These are phyloP conservation scores for Limenitis camilla DNA, from an alignment of 2,888 invertebrate genomes.

Conservation along the genomic window DNA sequence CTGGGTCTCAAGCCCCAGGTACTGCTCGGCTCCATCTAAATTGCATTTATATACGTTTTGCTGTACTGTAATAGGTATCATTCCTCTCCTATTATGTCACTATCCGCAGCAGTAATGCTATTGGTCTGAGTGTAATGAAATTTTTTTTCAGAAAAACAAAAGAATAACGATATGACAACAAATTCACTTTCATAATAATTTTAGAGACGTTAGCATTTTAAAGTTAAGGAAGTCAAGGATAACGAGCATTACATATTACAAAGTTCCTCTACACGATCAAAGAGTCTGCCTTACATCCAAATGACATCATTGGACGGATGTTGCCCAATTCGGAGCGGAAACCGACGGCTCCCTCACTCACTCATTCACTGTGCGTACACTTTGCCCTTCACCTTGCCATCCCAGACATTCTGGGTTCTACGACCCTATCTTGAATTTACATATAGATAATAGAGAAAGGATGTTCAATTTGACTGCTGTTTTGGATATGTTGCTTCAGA, in stretches of 20 bases:
- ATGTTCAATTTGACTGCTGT: constrained; percentile 5
- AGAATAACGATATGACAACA: too few species aligned
- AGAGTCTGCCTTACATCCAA: constrained; percentile 6
- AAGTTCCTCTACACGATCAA: not conserved
- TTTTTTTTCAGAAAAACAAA: too few species aligned
- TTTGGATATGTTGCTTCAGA: not conserved
- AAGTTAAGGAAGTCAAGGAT: not conserved
- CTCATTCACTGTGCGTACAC: constrained; percentile 27
- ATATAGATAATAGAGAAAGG: constrained; percentile 10
- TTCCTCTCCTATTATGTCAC: too few species aligned
- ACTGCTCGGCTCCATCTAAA: too few species aligned
- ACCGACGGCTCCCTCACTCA: constrained; percentile 26
- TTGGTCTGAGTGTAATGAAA: too few species aligned
- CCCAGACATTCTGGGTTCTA: constrained; percentile 15
- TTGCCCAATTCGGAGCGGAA: constrained; percentile 31
- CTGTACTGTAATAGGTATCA: too few species aligned
- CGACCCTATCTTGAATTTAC: constrained; percentile 13
- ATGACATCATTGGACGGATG: constrained; percentile 32
- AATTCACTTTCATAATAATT: too few species aligned
- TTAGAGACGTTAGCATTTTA: not conserved
- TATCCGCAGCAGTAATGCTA: too few species aligned
- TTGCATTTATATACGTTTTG: too few species aligned
- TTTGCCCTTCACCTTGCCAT: constrained; percentile 37
- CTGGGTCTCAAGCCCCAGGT: too few species aligned
- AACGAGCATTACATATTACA: not conserved